Base-by-base conservation (phyloP, 2,113 vertebrate species). In the Bostrychus sinensis region DNA sequence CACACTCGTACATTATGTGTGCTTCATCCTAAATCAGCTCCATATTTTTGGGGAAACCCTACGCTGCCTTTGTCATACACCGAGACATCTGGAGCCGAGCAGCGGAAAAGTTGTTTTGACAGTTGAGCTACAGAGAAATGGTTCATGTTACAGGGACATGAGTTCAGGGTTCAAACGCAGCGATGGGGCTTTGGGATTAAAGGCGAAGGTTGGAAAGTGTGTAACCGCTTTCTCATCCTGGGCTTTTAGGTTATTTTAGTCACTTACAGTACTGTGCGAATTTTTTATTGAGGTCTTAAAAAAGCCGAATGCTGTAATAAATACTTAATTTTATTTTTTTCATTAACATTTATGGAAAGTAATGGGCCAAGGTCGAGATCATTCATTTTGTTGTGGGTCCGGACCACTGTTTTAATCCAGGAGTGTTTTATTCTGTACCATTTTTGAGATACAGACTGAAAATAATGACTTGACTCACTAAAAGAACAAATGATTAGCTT, bases 31-130 rank as follows among this genome's bases (percentile, higher is more conserved):
- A 25, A 88, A 84, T 81, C 36, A 77, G 59, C 70, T 56, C 82
- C 84, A 84, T 66, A 70, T 66, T 34, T 61, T 60, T 9, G 1
- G 43, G 43, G 30, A 45, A 57, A 30, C 37, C 42, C n/a, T 43
- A 56, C 23, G 63, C 55, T 45, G 19, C 28, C 62, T 41, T 14
- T 8, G 34, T 75, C 55, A 46, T 62, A 38, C 55, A 10, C 67
- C 3, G 48, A 56, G 55, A 84, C 85, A 88, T 89, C 86, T 89
- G 86, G 82, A 84, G 64, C 58, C 6, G 60, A 65, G 71, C 58
- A 14, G 54, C n/a, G 16, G 66, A 62, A 69, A 66, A 51, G 26
- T 65, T 87, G 79, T 88, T 90, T 85, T 91, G 80, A 86, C 78
- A 89, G 82, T 77, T 78, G 82, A 83, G 82, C 61, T 72, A 6